Evolutionary conservation across 2,797 vertebrate genomes (phyloP).

Genomic region (Vipera ursinii): DNA sequence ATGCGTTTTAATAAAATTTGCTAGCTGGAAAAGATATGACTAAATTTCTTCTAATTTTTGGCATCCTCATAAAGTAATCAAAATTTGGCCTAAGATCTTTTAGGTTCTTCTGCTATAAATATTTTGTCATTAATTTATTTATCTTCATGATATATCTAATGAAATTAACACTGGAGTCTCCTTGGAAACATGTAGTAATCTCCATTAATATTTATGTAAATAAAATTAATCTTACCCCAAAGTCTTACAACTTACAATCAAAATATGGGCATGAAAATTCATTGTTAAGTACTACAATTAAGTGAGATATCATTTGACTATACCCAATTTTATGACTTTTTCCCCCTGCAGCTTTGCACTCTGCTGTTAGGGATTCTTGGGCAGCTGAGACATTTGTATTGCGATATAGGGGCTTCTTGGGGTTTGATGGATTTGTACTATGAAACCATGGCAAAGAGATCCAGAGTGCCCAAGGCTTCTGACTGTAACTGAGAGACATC

Average conservation of each 20-base stretch:
- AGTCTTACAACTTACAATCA: background rate
- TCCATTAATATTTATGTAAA: background rate
- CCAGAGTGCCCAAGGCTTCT: background rate
- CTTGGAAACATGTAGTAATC: background rate
- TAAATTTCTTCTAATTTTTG: background rate
- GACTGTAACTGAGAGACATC: background rate
- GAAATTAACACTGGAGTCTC: background rate
- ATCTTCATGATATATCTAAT: background rate
- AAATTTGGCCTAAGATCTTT: background rate
- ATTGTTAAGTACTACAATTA: background rate
- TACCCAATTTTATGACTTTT: background rate
- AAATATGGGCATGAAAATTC: background rate
- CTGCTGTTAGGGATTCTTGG: background rate
- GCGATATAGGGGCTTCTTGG: background rate
- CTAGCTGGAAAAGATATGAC: background rate
- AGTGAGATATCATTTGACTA: background rate
- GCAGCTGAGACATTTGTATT: background rate
- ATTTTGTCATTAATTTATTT: constrained; percentile 41
- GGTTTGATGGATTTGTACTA: background rate
- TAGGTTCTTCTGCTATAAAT: background rate
- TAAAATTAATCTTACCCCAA: background rate
- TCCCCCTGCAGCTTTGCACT: background rate
- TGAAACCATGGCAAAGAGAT: background rate
- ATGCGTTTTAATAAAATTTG: background rate
- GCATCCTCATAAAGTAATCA: background rate